Evolutionary conservation across 2,888 invertebrate species (phyloP).

Genomic region (Oscheius sp.): DNA sequence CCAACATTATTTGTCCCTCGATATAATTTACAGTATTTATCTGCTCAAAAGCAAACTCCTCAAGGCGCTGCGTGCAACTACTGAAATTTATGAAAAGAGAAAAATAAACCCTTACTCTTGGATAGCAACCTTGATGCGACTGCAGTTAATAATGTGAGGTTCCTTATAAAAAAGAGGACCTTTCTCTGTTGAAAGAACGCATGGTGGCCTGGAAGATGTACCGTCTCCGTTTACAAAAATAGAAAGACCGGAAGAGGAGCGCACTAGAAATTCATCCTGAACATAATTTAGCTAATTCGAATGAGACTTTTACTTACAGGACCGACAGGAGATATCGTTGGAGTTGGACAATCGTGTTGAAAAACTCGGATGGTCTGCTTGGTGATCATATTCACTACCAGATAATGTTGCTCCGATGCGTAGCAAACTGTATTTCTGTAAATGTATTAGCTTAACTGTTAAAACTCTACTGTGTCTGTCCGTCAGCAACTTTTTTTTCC

Average conservation of each 20-base stretch:
- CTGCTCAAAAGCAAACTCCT: slow-evolving; percentile 18
- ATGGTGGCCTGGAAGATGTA: slow-evolving; percentile 17
- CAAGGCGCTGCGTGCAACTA: slow-evolving; percentile 7
- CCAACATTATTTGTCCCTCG: slow-evolving; percentile 11
- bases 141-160: slow-evolving; percentile 17
- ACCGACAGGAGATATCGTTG: background rate
- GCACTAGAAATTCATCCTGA: slow-evolving; percentile 23
- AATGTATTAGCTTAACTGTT: no score
- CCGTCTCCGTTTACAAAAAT: slow-evolving; percentile 25
- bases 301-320: background rate
- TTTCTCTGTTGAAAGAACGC: background rate
- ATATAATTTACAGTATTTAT: slow-evolving; percentile 17
- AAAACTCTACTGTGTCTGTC: no score
- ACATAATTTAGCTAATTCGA: background rate
- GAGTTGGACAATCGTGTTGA: slow-evolving; percentile 15
- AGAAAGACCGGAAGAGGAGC: background rate
- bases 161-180: slow-evolving; percentile 28
- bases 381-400: background rate
- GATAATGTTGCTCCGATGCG: slow-evolving; percentile 8
- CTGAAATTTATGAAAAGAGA: background rate
- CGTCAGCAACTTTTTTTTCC: no score
- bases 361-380: slow-evolving; percentile 5
- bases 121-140: slow-evolving; percentile 3
- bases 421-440: slow-evolving; percentile 25
- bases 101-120: slow-evolving; percentile 11